Evolutionary conservation across 2,113 vertebrate species (phyloP), one percentile per base, ranked within the genome.

Genomic region (Amblyopsis rosae): DNA sequence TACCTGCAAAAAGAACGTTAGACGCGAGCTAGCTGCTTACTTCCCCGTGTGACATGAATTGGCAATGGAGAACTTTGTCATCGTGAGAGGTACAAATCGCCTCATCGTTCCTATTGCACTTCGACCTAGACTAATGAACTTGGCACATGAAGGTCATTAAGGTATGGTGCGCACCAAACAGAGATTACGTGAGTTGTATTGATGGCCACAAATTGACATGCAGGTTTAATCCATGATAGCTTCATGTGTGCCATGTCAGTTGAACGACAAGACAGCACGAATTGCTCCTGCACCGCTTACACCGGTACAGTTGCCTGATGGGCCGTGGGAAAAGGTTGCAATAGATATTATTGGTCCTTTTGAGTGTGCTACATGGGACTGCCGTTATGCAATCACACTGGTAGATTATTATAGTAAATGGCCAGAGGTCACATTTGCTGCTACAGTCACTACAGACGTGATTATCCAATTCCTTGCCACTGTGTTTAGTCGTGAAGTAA

Each of bases 261-360:
- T 26, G 2, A 26, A 26, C 19, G 19, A 26, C 26, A 26, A 26
- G 26, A 26, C 26, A 2, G 26, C 26, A 26, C 26, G 9, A 17
- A 62, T 9, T 16, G 45, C 15, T 47, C 45, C 45, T 62, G 60
- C 41, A 9, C 15, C 41, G 19, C 41, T 62, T 16, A 47, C 11
- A 17, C 16, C 11, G 9, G 16, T 57, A 9, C 16, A 57, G 26
- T 15, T 57, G 17, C 17, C 55, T 19, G 12, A 57, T 17, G 55
- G 55, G 15, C 55, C 55, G 26, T 57, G 55, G 55, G 55, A 57
- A 57, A 57, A 57, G 6, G 56, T 58, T 17, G 56, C 56, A 9
- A 33, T 32, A 26, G 1, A 58, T 19, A 58, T 58, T 26, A 26
- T 12, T 11, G 56, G 56, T 58, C 56, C 5, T 19, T 58, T 58